Evolutionary conservation across 2,113 vertebrate genomes (phyloP).

Genomic region (Gnathonemus longibarbis): DNA sequence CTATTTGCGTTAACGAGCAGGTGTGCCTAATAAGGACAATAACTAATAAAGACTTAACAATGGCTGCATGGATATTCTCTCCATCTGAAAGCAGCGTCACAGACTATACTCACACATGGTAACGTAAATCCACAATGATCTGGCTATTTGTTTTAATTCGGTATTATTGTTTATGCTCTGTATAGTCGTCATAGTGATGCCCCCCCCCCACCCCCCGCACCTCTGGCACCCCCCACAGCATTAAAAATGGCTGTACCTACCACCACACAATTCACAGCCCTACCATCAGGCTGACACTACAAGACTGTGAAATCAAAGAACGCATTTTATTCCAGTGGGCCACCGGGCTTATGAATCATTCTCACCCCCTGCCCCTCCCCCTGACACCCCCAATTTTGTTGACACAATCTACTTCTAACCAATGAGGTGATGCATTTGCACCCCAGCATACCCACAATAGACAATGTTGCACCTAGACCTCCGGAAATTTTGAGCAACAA

Average conservation of each 20-base stretch:
- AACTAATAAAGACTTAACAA: background rate
- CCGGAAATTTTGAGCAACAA: background rate
- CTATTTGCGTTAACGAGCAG: background rate
- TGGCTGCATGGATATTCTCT: background rate
- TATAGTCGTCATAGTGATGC: background rate
- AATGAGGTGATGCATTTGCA: background rate
- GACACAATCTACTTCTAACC: background rate
- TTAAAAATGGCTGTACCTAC: background rate
- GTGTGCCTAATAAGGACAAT: background rate
- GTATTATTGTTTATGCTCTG: background rate
- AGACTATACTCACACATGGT: background rate
- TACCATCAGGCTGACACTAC: background rate
- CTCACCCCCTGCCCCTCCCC: background rate
- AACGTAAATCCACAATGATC: background rate
- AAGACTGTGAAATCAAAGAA: background rate
- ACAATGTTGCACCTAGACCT: background rate
- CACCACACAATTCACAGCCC: background rate
- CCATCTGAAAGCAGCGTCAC: background rate
- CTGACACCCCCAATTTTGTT: background rate
- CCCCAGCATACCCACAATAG: background rate
- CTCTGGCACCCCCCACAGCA: background rate
- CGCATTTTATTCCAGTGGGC: background rate
- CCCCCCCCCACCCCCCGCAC: too few relatives aligned
- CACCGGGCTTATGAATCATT: background rate
- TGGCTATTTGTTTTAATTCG: background rate